Evolutionary conservation across 2,888 invertebrate species (phyloP).

Genomic region (Melieria omissa): DNA sequence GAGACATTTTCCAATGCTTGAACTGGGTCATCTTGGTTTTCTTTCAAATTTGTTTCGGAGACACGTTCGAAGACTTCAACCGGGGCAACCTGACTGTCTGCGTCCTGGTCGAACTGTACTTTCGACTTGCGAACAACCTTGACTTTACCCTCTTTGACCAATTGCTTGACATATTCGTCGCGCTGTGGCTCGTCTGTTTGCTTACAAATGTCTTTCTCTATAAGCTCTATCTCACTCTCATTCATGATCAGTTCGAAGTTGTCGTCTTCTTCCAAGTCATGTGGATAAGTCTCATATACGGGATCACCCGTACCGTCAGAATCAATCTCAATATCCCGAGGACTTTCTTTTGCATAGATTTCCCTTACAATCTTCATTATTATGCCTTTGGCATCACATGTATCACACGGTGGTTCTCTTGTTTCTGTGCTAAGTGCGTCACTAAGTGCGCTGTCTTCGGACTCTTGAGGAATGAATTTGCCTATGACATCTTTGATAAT

Average conservation of each 20-base stretch:
- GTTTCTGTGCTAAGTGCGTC: not conserved
- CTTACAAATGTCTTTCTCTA: slow-evolving; percentile 16
- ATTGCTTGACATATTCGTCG: slow-evolving; percentile 11
- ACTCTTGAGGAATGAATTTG: not conserved
- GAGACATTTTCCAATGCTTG: not conserved
- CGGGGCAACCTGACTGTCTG: too few relatives aligned
- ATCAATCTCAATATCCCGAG: not conserved
- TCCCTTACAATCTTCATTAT: not conserved
- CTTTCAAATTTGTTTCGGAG: too few relatives aligned
- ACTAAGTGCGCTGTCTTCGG: not conserved
- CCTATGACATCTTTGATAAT: slow-evolving; percentile 9
- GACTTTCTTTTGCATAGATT: not conserved
- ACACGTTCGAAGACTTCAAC: too few relatives aligned
- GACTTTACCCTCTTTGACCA: slow-evolving; percentile 15
- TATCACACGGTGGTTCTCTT: not conserved
- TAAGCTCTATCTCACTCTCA: slow-evolving; percentile 21
- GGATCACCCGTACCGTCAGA: not conserved
- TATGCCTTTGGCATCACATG: not conserved
- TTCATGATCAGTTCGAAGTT: slow-evolving; percentile 13
- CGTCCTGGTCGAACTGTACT: not conserved
- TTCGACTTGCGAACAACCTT: slow-evolving; percentile 1
- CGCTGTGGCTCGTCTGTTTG: slow-evolving; percentile 11
- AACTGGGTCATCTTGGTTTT: not conserved
- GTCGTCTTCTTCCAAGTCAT: slow-evolving; percentile 1
- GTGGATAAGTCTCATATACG: not conserved